Evolutionary conservation across 2,888 invertebrate genomes (phyloP), one percentile per base, ranked within the genome.

Genomic region (Lypha dubia): DNA sequence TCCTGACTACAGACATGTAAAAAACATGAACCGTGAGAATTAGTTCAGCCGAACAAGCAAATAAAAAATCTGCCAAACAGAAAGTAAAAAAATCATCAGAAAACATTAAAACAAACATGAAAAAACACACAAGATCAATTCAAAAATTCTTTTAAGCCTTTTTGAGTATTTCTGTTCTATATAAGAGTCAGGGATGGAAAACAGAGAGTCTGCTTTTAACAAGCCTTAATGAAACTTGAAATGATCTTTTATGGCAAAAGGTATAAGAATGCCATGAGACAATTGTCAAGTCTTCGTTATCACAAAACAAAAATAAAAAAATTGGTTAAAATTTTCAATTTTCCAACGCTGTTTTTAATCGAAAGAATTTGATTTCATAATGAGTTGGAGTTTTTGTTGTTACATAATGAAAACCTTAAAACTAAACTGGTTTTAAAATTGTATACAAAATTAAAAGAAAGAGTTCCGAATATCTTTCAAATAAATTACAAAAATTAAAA

Each of bases 21-120:
- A 68, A n/a, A 79, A 44, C n/a, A 38, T 74, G 53, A 56, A 80
- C 71, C 84, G 80, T 84, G 80, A 84, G 84, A 84, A 80, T 84
- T 84, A 53, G 84, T 84, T 80, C 60, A 84, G 56, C 49, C 51
- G 24, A 60, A 75, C 65, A 51, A 53, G 63, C 60, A 68, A n/a
- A 56, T 44, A 63, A 73, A 63, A 58, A 73, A 24, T 56, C 65
- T 60, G 24, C 38, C 35, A 60, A 58, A 44, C 22, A n/a, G 38
- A 53, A 70, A 70, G n/a, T 49, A 62, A 51, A 15, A 44, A 9
- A 46, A 56, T 38, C 6, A 65, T 49, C 63, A 76, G 35, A 79
- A 53, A 51, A 71, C 32, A 28, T 71, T 79, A 71, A 79, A 75
- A 79, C 51, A 74, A 77, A 77, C 60, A 71, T 20, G 62, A 73